phyloP scores from a whole-genome alignment of 2,113 vertebrate species.

The Brachyhypopomus occidentalis region DNA sequence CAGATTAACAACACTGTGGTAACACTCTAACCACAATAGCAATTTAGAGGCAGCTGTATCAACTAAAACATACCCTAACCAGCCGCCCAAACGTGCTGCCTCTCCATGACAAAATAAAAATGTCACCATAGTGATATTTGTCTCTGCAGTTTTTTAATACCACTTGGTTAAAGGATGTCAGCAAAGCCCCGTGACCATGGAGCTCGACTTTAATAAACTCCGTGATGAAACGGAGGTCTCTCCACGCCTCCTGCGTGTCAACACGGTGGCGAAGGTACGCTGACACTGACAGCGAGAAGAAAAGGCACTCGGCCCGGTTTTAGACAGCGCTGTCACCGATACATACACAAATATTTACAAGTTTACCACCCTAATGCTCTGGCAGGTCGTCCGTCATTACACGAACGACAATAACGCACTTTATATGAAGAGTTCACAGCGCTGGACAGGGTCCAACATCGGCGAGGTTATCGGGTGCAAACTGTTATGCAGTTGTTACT shows the following conservation, averaged over 20 bases:
- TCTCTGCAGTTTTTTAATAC: conserved; percentile 19
- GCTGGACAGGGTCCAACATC: background rate
- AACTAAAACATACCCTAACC: too few species aligned
- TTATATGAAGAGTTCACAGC: background rate
- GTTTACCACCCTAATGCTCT: conserved; percentile 40
- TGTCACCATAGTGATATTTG: conserved; percentile 34
- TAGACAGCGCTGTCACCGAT: conserved; percentile 34
- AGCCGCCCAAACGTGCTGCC: background rate
- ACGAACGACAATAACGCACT: background rate
- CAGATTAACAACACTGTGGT: too few species aligned
- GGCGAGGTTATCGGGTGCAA: background rate
- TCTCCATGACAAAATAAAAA: background rate
- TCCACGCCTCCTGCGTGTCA: conserved; percentile 7
- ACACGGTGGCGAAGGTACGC: conserved; percentile 14
- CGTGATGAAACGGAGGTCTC: conserved; percentile 39
- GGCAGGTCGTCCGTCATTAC: conserved; percentile 58
- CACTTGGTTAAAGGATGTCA: conserved; percentile 25
- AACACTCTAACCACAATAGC: too few species aligned
- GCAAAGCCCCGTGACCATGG: background rate
- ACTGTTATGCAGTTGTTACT: background rate
- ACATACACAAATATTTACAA: conserved; percentile 50
- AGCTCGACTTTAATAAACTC: conserved; percentile 30
- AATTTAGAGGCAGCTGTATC: too few species aligned
- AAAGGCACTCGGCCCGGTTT: conserved; percentile 53
- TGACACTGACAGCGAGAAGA: conserved; percentile 67